Percentiles rank a stretch among this genome's conserved stretches.
Conservation (phyloP, 2,113 vertebrate species). For the Haemorhous mexicanus region DNA sequence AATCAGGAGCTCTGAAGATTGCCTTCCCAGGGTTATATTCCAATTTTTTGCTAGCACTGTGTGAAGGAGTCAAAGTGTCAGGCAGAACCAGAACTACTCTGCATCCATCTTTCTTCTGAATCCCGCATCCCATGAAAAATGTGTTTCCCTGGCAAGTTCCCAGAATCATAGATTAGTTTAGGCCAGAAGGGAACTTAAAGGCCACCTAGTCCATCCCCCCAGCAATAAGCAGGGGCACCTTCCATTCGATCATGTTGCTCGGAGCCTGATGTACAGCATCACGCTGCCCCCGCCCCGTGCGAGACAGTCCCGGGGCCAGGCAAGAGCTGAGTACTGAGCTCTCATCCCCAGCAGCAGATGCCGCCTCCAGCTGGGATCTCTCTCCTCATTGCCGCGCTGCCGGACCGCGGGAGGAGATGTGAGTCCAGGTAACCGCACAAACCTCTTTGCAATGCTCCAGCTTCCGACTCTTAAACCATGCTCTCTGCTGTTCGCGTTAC, state of each 20-base stretch:
- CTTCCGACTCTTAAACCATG: background rate
- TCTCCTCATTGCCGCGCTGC: rapidly evolving
- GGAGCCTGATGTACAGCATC: background rate
- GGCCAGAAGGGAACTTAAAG: too few species aligned
- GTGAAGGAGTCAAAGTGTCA: background rate
- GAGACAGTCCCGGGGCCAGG: background rate
- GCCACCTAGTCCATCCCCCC: too few species aligned
- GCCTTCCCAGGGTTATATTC: background rate
- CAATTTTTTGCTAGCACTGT: background rate
- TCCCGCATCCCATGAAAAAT: background rate
- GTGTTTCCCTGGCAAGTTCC: background rate
- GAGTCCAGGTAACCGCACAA: background rate
- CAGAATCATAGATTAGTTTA: background rate
- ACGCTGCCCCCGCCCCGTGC: background rate
- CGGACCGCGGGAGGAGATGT: background rate
- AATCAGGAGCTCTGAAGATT: background rate
- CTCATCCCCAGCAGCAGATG: background rate
- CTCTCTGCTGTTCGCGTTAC: background rate
- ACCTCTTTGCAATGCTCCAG: background rate
- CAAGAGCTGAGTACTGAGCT: background rate
- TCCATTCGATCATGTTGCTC: rapidly evolving
- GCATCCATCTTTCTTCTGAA: too few species aligned
- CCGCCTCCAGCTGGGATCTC: background rate
- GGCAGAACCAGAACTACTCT: background rate
- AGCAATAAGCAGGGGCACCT: background rate